phyloP scores from a whole-genome alignment of 2,113 vertebrate species.

The Dicaeum eximium region DNA sequence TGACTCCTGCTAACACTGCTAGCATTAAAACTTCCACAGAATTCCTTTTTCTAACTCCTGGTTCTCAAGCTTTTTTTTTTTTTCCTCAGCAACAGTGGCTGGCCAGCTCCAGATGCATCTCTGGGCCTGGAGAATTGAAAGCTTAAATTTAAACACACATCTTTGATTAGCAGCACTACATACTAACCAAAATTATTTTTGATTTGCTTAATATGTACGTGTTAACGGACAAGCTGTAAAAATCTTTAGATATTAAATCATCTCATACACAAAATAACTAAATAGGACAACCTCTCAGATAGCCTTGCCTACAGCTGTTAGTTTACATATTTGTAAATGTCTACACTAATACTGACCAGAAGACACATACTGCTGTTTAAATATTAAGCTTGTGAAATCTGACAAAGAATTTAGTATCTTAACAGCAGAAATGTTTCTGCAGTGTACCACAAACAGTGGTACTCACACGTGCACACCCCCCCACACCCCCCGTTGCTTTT shows the following conservation, averaged over 20 bases:
- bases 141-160: background rate
- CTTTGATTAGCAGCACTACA: background rate
- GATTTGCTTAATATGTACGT: background rate
- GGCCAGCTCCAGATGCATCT: background rate
- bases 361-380: background rate
- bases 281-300: background rate
- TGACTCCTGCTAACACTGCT: background rate
- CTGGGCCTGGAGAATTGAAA: background rate
- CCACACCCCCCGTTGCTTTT: background rate
- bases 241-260: background rate
- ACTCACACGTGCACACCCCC: background rate
- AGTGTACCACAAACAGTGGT: background rate
- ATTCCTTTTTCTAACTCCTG: background rate
- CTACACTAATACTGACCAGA: background rate
- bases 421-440: background rate
- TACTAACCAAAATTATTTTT: background rate
- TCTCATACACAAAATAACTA: background rate
- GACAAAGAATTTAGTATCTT: background rate
- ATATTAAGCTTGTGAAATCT: background rate
- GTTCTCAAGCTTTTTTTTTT: background rate
- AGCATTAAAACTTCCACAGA: background rate
- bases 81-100: background rate
- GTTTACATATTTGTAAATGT: background rate
- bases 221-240: background rate
- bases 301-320: background rate